Evolutionary conservation across 2,113 vertebrate species (phyloP).

Genomic region (Serilophus lunatus): DNA sequence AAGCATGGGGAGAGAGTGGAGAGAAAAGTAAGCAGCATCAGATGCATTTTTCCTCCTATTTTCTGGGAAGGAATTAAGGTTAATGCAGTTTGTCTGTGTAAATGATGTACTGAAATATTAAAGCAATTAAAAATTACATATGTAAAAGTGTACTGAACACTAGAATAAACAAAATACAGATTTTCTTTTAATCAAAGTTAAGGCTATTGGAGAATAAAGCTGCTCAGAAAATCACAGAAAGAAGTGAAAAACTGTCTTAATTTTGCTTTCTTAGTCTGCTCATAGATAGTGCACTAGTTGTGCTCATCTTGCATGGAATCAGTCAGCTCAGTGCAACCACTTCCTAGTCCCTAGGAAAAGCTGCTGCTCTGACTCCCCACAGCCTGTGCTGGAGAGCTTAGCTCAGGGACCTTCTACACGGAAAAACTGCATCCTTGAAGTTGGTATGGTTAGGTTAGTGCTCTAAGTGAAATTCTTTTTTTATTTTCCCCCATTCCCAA

Average conservation of each 20-base stretch:
- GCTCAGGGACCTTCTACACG: neutral
- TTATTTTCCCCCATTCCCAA: neutral
- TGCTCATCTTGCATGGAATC: accelerated
- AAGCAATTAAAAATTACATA: neutral
- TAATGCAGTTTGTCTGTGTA: neutral
- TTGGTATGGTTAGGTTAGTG: accelerated
- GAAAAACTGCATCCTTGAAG: neutral
- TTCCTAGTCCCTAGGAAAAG: neutral
- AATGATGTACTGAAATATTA: neutral
- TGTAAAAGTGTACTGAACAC: neutral
- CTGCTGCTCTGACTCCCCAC: neutral
- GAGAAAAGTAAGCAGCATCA: slow-evolving; percentile 81
- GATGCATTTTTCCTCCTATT: neutral
- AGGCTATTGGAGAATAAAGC: neutral
- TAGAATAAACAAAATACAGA: neutral
- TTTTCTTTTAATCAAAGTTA: neutral
- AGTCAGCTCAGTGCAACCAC: neutral
- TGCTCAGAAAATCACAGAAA: neutral
- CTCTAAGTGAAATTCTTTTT: neutral
- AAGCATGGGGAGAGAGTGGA: slow-evolving; percentile 91
- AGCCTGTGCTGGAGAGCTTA: neutral
- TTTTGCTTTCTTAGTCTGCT: neutral
- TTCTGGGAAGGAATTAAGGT: neutral
- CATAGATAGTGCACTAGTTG: neutral
- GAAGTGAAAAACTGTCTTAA: neutral